Conservation (phyloP, 2,113 vertebrate species). For the Sprattus sprattus region DNA sequence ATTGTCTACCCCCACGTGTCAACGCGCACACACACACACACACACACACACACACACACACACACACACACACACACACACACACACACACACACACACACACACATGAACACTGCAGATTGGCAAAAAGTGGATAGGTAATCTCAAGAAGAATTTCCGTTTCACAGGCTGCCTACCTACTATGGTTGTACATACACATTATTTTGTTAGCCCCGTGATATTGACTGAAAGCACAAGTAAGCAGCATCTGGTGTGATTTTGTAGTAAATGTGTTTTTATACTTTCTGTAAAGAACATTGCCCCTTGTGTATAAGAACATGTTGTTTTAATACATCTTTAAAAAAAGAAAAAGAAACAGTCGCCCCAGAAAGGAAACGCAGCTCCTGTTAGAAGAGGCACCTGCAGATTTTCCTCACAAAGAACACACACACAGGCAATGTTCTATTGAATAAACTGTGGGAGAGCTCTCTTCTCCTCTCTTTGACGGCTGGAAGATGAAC, state of each 20-base stretch:
- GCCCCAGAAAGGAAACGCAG: not conserved
- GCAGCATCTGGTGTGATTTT: not conserved
- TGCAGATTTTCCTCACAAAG: not conserved
- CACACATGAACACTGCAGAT: not conserved
- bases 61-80: not conserved
- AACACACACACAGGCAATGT: not conserved
- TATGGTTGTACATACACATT: not conserved
- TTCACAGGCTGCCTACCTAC: not conserved
- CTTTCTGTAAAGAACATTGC: no score
- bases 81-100: not conserved
- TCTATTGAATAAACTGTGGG: not conserved
- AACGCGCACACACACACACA: not conserved
- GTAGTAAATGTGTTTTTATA: not conserved
- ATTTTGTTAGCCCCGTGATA: not conserved
- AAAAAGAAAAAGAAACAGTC: not conserved
- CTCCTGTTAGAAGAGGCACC: not conserved
- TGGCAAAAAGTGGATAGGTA: not conserved
- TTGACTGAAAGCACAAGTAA: not conserved
- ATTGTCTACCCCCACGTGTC: not conserved
- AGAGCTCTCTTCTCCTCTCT: not conserved
- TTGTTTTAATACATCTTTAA: not conserved
- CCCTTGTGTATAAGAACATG: not conserved
- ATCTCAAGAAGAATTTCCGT: not conserved
- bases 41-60: not conserved
- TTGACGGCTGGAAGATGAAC: constrained; percentile 18